phyloP scores from a whole-genome alignment of 2,113 vertebrate species.

The Corvus hawaiiensis region DNA sequence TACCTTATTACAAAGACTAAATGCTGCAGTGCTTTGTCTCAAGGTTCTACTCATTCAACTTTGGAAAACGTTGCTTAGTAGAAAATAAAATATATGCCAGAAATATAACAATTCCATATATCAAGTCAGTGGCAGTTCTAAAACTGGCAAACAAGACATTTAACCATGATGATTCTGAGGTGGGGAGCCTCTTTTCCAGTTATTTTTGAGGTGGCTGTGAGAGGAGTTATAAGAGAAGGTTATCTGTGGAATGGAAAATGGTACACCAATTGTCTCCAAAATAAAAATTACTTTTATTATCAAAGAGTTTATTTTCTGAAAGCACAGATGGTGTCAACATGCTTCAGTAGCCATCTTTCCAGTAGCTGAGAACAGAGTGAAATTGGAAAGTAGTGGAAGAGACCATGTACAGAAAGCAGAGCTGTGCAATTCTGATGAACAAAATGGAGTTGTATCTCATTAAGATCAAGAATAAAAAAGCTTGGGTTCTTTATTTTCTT shows the following conservation, averaged over 20 bases:
- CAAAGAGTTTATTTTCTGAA: not conserved
- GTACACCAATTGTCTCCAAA: not conserved
- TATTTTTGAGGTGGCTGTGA: not conserved
- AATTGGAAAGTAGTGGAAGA: not conserved
- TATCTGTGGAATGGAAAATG: not conserved
- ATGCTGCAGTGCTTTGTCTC: not conserved
- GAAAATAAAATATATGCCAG: not conserved
- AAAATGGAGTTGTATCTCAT: not conserved
- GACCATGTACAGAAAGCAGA: not conserved
- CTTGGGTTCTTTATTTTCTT: not conserved
- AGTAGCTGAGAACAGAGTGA: not conserved
- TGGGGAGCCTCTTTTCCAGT: not conserved
- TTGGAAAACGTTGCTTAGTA: not conserved
- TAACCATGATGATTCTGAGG: not conserved
- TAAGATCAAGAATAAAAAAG: not conserved
- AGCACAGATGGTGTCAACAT: constrained; percentile 19
- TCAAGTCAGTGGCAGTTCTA: not conserved
- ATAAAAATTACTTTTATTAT: constrained; percentile 6
- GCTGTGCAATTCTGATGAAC: not conserved
- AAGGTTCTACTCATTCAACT: not conserved
- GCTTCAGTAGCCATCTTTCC: not conserved
- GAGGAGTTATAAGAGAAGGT: not conserved
- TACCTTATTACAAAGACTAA: not conserved
- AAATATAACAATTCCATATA: accelerated
- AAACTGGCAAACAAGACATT: not conserved